Percentiles rank a stretch among this genome's conserved stretches.
phyloP scores from a whole-genome alignment of 2,113 vertebrate species.

The Rhinichthys klamathensis region DNA sequence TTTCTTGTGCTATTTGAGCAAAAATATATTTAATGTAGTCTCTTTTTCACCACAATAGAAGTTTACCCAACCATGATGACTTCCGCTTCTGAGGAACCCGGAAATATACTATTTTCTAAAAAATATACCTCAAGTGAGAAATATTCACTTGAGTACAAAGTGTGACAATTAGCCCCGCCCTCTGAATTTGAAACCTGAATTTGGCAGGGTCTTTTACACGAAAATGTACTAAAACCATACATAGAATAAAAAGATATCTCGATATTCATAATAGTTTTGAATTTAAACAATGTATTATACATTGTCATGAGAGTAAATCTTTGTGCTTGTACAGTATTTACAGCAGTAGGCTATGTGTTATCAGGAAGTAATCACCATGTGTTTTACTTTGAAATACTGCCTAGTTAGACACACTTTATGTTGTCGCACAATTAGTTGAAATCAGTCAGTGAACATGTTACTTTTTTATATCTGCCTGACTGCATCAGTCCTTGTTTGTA shows the following conservation, averaged over 20 bases:
- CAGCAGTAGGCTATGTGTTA: neutral
- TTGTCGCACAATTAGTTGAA: neutral
- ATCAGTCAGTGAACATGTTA: neutral
- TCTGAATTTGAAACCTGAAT: neutral
- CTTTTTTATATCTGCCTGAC: neutral
- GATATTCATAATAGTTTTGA: neutral
- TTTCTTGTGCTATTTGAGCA: no score
- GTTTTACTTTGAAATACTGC: conserved; percentile 19
- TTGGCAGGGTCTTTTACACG: neutral
- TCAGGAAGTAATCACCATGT: conserved; percentile 10
- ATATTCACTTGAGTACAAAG: neutral
- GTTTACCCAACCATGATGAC: no score
- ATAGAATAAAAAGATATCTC: neutral
- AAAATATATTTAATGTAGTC: no score
- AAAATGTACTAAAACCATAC: neutral
- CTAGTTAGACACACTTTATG: neutral
- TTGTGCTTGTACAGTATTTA: neutral
- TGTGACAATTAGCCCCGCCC: neutral
- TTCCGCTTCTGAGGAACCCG: no score
- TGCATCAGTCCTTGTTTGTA: neutral
- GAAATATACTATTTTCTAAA: neutral
- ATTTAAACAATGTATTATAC: neutral
- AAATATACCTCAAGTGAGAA: neutral
- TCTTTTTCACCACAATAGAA: no score
- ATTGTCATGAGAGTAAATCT: neutral